Conservation (phyloP, 2,797 vertebrate genomes). For the Diglossa cyanea region DNA sequence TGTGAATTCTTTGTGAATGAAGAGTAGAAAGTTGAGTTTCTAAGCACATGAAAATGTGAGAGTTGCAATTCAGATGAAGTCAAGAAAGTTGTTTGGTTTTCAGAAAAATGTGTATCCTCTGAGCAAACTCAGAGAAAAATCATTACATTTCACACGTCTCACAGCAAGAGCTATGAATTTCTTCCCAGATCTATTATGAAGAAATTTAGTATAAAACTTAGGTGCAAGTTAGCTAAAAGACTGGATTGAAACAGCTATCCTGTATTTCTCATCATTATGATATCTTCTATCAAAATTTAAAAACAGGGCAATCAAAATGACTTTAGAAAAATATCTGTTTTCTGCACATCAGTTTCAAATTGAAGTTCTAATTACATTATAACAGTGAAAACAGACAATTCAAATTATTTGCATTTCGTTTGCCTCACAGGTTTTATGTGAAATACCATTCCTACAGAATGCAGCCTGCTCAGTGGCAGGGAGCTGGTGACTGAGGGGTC, state of each 20-base stretch:
- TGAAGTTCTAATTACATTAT: neutral
- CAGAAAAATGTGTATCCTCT: neutral
- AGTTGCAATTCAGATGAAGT: neutral
- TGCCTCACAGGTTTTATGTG: neutral
- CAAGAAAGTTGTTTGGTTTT: neutral
- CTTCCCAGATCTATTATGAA: neutral
- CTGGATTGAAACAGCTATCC: neutral
- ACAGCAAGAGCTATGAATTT: neutral
- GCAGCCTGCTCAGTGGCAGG: fast-evolving
- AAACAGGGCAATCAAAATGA: neutral
- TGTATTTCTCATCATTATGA: neutral
- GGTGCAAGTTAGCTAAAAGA: neutral
- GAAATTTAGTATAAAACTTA: neutral
- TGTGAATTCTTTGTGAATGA: slow-evolving; percentile 3
- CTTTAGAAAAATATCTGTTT: neutral
- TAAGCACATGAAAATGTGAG: neutral
- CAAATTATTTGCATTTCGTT: neutral
- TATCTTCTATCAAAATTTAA: neutral
- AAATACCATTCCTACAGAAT: neutral
- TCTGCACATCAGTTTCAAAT: neutral
- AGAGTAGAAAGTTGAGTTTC: neutral
- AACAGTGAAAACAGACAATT: neutral
- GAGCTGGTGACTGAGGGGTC: neutral
- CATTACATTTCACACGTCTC: neutral
- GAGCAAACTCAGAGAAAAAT: neutral